Evolutionary conservation across 2,113 vertebrate species (phyloP), one percentile per base, ranked within the genome.

Genomic region (Tyrannus savana): DNA sequence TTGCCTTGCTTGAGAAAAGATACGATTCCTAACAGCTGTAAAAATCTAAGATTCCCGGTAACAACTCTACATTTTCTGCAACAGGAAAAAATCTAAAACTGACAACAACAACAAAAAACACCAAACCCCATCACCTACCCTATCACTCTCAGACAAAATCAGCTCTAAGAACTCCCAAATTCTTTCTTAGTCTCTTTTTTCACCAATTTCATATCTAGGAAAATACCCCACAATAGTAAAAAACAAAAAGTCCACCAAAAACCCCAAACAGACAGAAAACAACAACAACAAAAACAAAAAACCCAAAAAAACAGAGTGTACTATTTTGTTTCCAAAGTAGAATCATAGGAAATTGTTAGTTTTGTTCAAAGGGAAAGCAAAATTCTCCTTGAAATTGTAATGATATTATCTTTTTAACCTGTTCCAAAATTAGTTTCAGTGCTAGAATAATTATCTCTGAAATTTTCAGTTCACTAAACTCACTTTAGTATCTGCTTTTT

Each of bases 91-190:
- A 31, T 67, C 39, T n/a, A 67, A 73, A 42, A 3, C 12, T 5
- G 8, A 2, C 4, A 69, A 17, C 1, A 33, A 37, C 10, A 17
- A 28, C 33, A 24, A 39, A 8, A 15, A 64, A 7, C 12, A 3
- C 22, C 19, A 58, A 44, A 62, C 8, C 5, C 4, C 19, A 60
- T 2, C 2, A 49, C 19, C 35, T 52, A 53, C 3, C 22, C 7
- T 62, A 7, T 4, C 3, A 7, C 3, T 6, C 9, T 9, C 14
- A 27, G 12, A 4, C 12, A 14, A 17, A 53, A 62, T 44, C 6
- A 66, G 27, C 1, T 28, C 4, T 35, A 22, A 28, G 21, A 39
- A 74, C 49, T 82, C 11, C 8, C 6, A 55, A 28, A 67, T 9
- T 63, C 0, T 74, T 46, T 74, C 24, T 59, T 3, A 4, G 64